Base-by-base conservation (phyloP, 2,797 vertebrate species). In the Sebastes miniatus region DNA sequence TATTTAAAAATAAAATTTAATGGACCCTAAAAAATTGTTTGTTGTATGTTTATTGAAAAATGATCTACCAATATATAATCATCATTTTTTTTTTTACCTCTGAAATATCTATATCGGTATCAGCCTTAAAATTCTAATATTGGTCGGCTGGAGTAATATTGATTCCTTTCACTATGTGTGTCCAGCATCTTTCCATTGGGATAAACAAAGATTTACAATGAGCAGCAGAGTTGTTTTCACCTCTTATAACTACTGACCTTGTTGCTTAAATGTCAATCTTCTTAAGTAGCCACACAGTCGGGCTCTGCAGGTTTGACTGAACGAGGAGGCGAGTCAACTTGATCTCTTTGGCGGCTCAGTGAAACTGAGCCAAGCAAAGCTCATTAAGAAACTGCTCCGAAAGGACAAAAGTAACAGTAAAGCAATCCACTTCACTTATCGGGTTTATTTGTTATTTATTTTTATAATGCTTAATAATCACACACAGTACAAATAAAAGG, bases 341-440 rank as follows among this genome's bases (percentile, higher is more conserved):
- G 66, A 88, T 77, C 84, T 84, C n/a, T 63, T 39, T 64, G 67
- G 36, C 14, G n/a, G 68, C 80, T 87, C 68, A 79, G 74, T 76
- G 70, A 87, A 83, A 89, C 61, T 64, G 83, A 88, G 81, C 70
- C 59, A 36, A 59, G 78, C 59, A 68, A 83, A 81, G 81, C 79
- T 81, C 69, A 85, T 86, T 77, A 86, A n/a, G 47, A 56, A 63
- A 75, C 22, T 29, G 14, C 14, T 56, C 52, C 10, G 34, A 80
- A 36, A 76, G 56, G 66, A 58, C 47, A 61, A 47, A 76, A 16
- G 50, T 31, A 43, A 69, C 27, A 54, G 25, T 39, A 10, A 59
- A 68, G 22, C 62, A 67, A 66, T 39, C 18, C 10, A 39, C 29
- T 34, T 11, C 1, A 69, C 32, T 31, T 3, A 54, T 36, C 4